phyloP scores from a whole-genome alignment of 1,140 invertebrate species.

The Bombus cullumanus region DNA sequence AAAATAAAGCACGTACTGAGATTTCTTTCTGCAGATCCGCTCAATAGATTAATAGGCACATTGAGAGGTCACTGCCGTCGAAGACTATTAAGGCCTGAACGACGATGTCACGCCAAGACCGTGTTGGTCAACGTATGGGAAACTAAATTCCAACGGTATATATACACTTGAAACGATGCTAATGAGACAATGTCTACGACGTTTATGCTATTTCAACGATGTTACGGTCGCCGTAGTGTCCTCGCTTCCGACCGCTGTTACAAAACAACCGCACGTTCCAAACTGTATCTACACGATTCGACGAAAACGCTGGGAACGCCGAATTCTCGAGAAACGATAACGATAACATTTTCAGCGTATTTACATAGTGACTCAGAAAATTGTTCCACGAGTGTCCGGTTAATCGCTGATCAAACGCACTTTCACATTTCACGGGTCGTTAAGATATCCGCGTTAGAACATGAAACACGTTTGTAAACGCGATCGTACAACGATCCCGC shows the following conservation, averaged over 20 bases:
- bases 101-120: conserved; percentile 33
- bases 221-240: not conserved
- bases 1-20: conserved; percentile 29
- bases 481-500: not conserved
- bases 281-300: not conserved
- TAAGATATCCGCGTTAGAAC: not conserved
- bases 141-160: conserved; percentile 19
- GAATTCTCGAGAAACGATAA: conserved; percentile 39
- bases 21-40: conserved; percentile 62
- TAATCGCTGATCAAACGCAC: not conserved
- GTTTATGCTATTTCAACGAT: conserved; percentile 19
- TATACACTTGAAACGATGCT: not conserved
- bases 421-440: conserved; percentile 1
- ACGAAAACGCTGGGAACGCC: not conserved
- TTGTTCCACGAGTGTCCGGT: not conserved
- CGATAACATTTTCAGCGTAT: conserved; percentile 3
- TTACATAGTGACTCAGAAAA: conserved; percentile 12
- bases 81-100: conserved; percentile 53
- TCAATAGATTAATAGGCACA: conserved; percentile 72
- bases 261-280: not conserved
- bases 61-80: conserved; percentile 70
- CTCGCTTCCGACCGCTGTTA: not conserved
- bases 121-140: not conserved
- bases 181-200: conserved; percentile 25
- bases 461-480: not conserved